Base-by-base conservation (phyloP, 92 coral and sea anemone genomes). In the Galaxea fascicularis region DNA sequence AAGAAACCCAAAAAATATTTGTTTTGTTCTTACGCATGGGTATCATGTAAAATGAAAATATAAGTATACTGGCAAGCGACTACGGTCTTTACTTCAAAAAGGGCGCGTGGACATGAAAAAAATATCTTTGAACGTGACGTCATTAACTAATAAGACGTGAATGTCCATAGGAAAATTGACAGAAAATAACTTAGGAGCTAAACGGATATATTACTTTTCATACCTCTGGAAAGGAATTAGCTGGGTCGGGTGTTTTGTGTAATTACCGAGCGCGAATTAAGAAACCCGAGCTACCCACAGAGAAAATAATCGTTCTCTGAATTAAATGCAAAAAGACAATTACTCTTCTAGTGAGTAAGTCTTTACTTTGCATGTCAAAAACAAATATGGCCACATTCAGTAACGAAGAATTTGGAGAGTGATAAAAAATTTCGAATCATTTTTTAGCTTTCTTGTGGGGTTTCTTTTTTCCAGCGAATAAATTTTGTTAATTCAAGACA, bases 241-340 rank as follows among this genome's bases (percentile, higher is more conserved):
- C 75, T 16, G 47, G 30, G 84, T 79, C 84, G 84, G 84, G 66
- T 66, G 84, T 79, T 79, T 79, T 79, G 84, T 44, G 65, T 74
- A 79, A 79, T 79, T 79, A 79, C 31, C 84, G 74, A 67, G 66
- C 52, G 28, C 65, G 75, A 79, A 79, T 79, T 79, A 79, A 79
- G 84, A 66, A 79, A 79, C 30, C 84, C 76, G 46, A 66, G 65
- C 16, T 49, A 67, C 84, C 84, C 84, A 75, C 84, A 79, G 84
- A 15, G 84, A 79, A 79, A 79, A 79, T 79, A 65, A 79, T 67
- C 84, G 65, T 66, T 79, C 74, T 30, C 65, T 65, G 62, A 79
- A 79, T 66, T 65, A 79, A 79, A 79, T 79, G 84, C 84, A 51
- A 66, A 78, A 79, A 79, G 84, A 63, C 80, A 63, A 77, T 77